Evolutionary conservation across 1,140 invertebrate genomes (phyloP).

Genomic region (Stenopsyche tienmushanensis): DNA sequence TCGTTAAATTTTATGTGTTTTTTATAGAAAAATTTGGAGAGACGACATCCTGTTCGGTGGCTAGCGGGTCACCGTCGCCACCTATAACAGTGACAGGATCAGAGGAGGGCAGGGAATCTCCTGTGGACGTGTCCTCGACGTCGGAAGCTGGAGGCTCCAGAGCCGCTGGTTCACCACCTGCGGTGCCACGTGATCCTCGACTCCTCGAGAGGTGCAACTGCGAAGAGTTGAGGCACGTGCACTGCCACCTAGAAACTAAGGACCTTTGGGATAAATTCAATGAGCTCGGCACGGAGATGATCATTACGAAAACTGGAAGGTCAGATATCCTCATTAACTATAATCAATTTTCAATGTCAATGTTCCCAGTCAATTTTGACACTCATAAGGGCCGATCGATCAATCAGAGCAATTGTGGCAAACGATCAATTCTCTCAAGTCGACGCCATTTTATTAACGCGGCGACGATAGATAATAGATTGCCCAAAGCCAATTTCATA

Average conservation of each 20-base stretch:
- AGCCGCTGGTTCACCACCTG: conserved; percentile 47
- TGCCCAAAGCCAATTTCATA: too few relatives aligned
- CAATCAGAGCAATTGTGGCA: too few relatives aligned
- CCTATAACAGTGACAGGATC: conserved; percentile 49
- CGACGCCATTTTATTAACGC: too few relatives aligned
- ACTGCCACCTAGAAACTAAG: conserved; percentile 91
- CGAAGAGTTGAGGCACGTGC: conserved; percentile 81
- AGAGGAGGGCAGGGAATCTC: conserved; percentile 56
- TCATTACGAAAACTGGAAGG: conserved; percentile 97
- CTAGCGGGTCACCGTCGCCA: conserved; percentile 59
- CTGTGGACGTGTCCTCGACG: conserved; percentile 62
- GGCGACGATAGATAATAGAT: too few relatives aligned
- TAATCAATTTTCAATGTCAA: too few relatives aligned
- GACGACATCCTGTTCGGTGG: conserved; percentile 55
- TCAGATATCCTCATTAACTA: too few relatives aligned
- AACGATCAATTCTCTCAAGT: too few relatives aligned
- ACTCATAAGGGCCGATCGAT: too few relatives aligned
- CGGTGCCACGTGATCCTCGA: conserved; percentile 50
- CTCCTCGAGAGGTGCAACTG: conserved; percentile 69
- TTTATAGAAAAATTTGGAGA: conserved; percentile 63
- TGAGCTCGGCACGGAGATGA: conserved; percentile 94
- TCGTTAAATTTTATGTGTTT: conserved; percentile 1
- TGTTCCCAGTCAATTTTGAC: too few relatives aligned
- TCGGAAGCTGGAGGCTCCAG: conserved; percentile 54
- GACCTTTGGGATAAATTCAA: conserved; percentile 94